Base-by-base conservation (phyloP, 1,140 invertebrate genomes). In the Ruditapes philippinarum region DNA sequence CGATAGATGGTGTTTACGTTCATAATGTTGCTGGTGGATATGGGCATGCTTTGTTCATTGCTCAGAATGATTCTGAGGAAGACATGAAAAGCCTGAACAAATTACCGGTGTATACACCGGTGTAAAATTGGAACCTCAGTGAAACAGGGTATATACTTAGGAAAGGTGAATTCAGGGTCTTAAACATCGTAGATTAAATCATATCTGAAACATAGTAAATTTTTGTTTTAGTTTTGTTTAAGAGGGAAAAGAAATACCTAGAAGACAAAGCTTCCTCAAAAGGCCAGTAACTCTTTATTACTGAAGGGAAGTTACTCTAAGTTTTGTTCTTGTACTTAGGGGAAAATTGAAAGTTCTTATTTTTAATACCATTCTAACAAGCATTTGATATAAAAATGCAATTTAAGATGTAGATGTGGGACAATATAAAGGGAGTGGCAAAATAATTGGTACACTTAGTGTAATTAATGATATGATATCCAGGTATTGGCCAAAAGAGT, bases 11-110 rank as follows among this genome's bases (percentile, higher is more conserved):
- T 57, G 96, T 98, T 38, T 97, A 98, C 95, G 97, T 99, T 65
- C 97, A 97, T 88, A 97, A 97, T 68, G 97, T 99, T 22, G 96
- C 98, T 12, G 98, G 98, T 97, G 98, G 98, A 25, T 97, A 97
- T 89, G 98, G 97, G 19, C 98, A 99, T 95, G 98, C 98, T 0
- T 95, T 98, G 85, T 95, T 98, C 91, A 97, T 98, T 57, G 97
- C 97, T 17, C 94, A 97, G 22, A 96, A 97, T 90, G 96, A 97
- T 45, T 96, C 97, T 1, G 97, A 97, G 19, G 97, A 97, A 90
- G 97, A 98, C 62, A 95, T 95, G 82, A 96, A 96, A 25, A 97
- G 96, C 90, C 94, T 98, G 74, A 96, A 96, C 76, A 97, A 97
- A 90, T 95, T 98, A 57, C 97, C 97, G 33, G 95, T 96, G 40